Conservation (phyloP, 2,113 vertebrate species). For the Rhea americana region DNA sequence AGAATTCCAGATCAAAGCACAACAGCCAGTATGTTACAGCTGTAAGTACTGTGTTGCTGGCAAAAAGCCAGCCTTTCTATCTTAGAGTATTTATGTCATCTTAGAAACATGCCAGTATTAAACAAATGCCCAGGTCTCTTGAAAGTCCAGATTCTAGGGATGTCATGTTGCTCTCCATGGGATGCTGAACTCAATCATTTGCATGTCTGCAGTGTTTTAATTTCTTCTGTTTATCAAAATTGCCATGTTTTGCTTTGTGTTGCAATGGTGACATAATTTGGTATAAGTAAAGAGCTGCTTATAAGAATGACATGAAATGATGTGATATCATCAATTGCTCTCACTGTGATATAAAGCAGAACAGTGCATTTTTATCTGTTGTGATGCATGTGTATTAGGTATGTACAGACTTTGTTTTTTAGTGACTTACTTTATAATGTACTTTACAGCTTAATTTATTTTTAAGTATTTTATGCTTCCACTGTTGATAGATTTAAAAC, state of each 20-base stretch:
- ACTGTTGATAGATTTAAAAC: background rate
- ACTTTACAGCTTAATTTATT: background rate
- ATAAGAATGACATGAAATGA: background rate
- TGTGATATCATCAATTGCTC: background rate
- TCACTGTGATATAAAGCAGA: background rate
- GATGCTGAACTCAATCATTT: background rate
- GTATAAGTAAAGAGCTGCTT: background rate
- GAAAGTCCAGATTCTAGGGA: background rate
- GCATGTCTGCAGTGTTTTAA: background rate
- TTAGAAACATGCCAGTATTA: background rate
- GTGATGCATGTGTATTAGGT: background rate
- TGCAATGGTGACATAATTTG: background rate
- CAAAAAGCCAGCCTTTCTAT: background rate
- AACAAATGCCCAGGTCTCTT: background rate
- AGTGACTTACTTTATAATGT: background rate
- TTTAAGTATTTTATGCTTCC: background rate
- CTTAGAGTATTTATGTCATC: background rate
- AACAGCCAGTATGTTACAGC: constrained; percentile 75
- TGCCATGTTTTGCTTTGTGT: background rate
- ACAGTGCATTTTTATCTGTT: background rate
- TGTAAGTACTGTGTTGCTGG: constrained; percentile 60
- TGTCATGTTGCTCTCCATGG: background rate
- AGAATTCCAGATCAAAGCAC: constrained; percentile 65
- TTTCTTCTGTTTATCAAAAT: background rate
- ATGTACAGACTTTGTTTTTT: background rate